These are phyloP conservation scores for Cinclus cinclus DNA, from an alignment of 2,113 vertebrate genomes.

Conservation along the genomic window DNA sequence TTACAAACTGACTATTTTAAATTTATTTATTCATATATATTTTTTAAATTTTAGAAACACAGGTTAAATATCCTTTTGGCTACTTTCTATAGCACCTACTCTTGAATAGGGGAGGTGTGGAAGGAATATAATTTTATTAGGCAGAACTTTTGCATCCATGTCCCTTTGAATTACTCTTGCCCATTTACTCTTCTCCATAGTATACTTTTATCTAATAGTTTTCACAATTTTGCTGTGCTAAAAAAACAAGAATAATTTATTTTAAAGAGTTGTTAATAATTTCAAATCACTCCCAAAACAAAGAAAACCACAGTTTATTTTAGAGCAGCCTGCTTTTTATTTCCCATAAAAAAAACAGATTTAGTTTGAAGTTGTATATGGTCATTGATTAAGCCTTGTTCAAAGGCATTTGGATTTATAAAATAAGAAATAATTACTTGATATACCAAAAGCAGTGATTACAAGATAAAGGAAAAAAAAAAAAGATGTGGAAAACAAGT, in stretches of 20 bases:
- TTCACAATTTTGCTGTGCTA: background rate
- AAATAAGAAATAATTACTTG: background rate
- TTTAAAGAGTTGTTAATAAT: background rate
- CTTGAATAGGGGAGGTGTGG: background rate
- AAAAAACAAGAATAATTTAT: background rate
- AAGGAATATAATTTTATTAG: background rate
- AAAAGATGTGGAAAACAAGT: background rate
- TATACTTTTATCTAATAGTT: background rate
- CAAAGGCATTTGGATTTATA: background rate
- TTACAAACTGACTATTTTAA: background rate
- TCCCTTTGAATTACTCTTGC: background rate
- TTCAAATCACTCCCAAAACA: background rate
- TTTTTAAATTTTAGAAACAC: background rate
- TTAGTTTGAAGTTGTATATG: background rate
- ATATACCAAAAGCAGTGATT: background rate
- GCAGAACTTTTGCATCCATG: fast-evolving
- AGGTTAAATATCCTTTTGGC: background rate
- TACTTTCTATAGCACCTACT: background rate
- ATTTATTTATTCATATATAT: background rate
- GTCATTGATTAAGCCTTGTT: background rate
- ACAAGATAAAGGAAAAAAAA: background rate
- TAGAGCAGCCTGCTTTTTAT: background rate
- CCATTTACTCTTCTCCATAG: background rate
- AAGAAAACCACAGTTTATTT: background rate
- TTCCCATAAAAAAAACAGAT: background rate